These are phyloP conservation scores for Globia sparganii DNA, from an alignment of 2,888 invertebrate genomes.

Conservation along the genomic window DNA sequence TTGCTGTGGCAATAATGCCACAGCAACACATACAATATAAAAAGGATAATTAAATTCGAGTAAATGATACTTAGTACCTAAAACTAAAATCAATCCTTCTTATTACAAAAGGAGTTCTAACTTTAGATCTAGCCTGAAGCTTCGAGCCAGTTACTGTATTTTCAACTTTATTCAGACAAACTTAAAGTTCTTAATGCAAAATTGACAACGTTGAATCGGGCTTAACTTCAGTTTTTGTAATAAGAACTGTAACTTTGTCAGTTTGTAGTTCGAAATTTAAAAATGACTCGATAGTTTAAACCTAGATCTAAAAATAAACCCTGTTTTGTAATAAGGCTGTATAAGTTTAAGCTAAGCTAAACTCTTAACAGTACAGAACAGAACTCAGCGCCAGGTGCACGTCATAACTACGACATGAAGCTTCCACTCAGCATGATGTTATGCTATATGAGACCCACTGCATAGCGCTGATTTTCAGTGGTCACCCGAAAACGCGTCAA, in stretches of 20 bases:
- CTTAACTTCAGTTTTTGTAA: too few species aligned
- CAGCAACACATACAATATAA: not conserved
- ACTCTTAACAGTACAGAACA: not conserved
- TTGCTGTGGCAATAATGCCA: not conserved
- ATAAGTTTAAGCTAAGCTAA: not conserved
- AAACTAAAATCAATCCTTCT: not conserved
- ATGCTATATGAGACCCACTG: not conserved
- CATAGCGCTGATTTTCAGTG: not conserved
- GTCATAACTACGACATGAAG: not conserved
- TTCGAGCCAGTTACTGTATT: too few species aligned
- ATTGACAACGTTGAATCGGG: too few species aligned
- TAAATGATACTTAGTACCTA: not conserved
- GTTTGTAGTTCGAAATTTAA: too few species aligned
- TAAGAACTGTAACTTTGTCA: too few species aligned
- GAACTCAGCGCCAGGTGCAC: not conserved
- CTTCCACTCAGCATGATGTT: not conserved
- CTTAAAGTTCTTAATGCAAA: too few species aligned
- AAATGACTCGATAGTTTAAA: too few species aligned
- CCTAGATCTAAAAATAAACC: too few species aligned
- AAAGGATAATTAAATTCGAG: not conserved
- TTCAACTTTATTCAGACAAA: too few species aligned
- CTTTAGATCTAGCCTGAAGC: too few species aligned
- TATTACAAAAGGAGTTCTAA: too few species aligned
- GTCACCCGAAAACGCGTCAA: not conserved
- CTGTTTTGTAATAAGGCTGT: too few species aligned